A percentile compares a stretch with the other conserved stretches of the same genome.
Evolutionary conservation across 1,140 invertebrate species (phyloP).

Genomic region (Himalopsyche phryganea): DNA sequence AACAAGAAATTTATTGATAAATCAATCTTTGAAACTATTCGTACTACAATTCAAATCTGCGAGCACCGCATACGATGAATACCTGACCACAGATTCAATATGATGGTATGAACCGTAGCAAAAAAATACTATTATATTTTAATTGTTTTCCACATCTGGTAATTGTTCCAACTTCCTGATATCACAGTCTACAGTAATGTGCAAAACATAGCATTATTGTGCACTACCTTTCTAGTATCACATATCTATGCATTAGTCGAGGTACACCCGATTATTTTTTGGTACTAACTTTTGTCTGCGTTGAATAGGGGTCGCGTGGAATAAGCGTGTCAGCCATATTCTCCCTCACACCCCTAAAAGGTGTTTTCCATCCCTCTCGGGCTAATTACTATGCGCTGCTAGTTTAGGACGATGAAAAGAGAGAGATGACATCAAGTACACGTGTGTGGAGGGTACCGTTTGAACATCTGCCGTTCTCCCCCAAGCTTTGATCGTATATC

Average conservation of each 20-base stretch:
- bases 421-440: constrained; percentile 10
- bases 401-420: constrained; percentile 4
- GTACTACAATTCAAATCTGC: no score
- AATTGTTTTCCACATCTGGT: no score
- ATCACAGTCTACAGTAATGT: not conserved
- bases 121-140: no score
- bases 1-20: no score
- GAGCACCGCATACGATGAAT: no score
- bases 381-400: constrained; percentile 1
- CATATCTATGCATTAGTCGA: constrained; percentile 30
- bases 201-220: constrained; percentile 6
- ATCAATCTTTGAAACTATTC: no score
- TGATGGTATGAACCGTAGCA: no score
- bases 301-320: constrained; percentile 31
- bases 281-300: constrained; percentile 22
- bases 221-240: constrained; percentile 6
- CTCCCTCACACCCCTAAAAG: constrained; percentile 13
- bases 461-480: constrained; percentile 32
- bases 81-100: no score
- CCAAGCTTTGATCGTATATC: constrained; percentile 14
- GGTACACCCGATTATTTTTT: constrained; percentile 22
- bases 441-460: constrained; percentile 18
- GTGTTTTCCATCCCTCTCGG: constrained; percentile 19
- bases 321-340: constrained; percentile 27
- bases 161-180: no score